Evolutionary conservation across 2,888 invertebrate species (phyloP).

Genomic region (Polydrusus tereticollis): DNA sequence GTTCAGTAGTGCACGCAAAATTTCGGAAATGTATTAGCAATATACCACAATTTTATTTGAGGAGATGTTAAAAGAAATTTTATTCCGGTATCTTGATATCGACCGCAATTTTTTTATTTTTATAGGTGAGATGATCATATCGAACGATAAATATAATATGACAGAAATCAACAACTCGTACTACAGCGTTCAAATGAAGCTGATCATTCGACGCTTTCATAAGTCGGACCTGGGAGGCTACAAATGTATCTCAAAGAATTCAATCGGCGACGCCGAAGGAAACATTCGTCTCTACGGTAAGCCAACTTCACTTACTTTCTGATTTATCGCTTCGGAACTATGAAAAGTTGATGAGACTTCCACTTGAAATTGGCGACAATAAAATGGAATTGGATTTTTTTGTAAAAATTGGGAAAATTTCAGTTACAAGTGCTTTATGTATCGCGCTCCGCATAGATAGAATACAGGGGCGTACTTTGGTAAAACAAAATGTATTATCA

Average conservation of each 20-base stretch:
- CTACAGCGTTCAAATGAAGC: conserved; percentile 87
- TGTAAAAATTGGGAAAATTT: conserved; percentile 62
- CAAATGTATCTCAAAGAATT: conserved; percentile 93
- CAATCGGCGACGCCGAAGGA: conserved; percentile 91
- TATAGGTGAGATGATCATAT: conserved; percentile 92
- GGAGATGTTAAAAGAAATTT: background rate
- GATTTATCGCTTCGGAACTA: conserved; percentile 66
- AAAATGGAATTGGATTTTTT: conserved; percentile 67
- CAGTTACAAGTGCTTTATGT: conserved; percentile 52
- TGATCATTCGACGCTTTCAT: conserved; percentile 82
- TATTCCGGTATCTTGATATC: background rate
- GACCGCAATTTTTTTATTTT: conserved; percentile 46
- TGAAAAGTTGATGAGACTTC: conserved; percentile 68
- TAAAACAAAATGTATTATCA: background rate
- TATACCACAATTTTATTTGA: background rate
- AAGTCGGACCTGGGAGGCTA: conserved; percentile 86
- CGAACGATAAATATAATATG: conserved; percentile 88
- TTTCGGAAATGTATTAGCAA: background rate
- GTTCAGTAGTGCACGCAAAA: background rate
- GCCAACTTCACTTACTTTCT: conserved; percentile 59
- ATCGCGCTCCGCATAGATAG: conserved; percentile 32
- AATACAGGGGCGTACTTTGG: conserved; percentile 17
- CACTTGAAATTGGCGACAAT: conserved; percentile 66
- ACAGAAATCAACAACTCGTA: conserved; percentile 84
- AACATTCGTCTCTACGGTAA: conserved; percentile 90